These are phyloP conservation scores for Bellardia bayeri DNA, from an alignment of 2,888 invertebrate genomes.

Conservation along the genomic window DNA sequence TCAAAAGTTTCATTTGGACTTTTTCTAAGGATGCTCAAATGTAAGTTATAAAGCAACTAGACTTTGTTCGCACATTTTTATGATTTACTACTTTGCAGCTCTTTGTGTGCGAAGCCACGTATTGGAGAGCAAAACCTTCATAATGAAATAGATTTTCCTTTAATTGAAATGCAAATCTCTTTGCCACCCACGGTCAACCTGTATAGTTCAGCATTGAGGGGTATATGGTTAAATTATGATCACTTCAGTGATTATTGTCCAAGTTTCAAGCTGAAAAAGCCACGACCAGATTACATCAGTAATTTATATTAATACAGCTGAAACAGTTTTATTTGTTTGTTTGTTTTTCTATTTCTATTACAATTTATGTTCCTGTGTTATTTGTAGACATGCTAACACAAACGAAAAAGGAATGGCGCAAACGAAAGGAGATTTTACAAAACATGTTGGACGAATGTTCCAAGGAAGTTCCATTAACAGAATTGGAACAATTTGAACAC, in stretches of 20 bases:
- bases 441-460: conserved; percentile 82
- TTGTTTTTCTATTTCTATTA: conserved; percentile 16
- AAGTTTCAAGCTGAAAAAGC: conserved; percentile 79
- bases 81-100: conserved; percentile 70
- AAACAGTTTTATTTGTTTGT: not conserved
- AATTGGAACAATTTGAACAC: conserved; percentile 78
- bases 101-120: conserved; percentile 79
- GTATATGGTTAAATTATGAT: conserved; percentile 85
- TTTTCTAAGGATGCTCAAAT: conserved; percentile 82
- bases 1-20: conserved; percentile 83
- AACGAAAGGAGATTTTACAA: conserved; percentile 83
- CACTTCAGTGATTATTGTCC: conserved; percentile 85
- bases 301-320: conserved; percentile 52
- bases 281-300: conserved; percentile 79
- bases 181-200: conserved; percentile 84
- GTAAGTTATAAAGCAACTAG: conserved; percentile 73
- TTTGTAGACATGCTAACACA: conserved; percentile 80
- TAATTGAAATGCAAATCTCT: conserved; percentile 83
- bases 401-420: conserved; percentile 84
- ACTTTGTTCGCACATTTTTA: not conserved
- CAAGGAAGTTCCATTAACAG: conserved; percentile 78
- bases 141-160: conserved; percentile 84
- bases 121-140: conserved; percentile 81
- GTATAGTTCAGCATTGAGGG: conserved; percentile 84
- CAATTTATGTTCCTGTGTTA: not conserved